Conservation (phyloP, 2,888 invertebrate species). For the Gisinianus flammeolus region DNA sequence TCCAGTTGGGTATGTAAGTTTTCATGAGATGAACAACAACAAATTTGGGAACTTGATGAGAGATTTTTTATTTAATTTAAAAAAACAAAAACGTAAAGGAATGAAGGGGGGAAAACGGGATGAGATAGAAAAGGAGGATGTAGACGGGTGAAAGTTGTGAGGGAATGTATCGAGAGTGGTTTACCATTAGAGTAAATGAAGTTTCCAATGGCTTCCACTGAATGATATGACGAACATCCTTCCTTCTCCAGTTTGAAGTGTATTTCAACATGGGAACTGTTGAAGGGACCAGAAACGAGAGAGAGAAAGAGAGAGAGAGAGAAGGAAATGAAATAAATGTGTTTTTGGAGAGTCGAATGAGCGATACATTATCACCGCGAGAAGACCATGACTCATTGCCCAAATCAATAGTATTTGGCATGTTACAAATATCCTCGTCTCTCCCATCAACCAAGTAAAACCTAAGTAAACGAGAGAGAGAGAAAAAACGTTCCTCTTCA, state of each 20-base stretch:
- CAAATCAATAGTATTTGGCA: slow-evolving; percentile 48
- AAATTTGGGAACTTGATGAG: no score
- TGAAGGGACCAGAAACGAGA: slow-evolving; percentile 19
- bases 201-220: not conserved
- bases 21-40: no score
- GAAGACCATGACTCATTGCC: slow-evolving; percentile 49
- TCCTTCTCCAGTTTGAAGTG: not conserved
- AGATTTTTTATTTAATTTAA: no score
- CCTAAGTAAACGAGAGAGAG: slow-evolving; percentile 17
- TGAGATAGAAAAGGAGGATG: not conserved
- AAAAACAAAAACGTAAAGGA: not conserved
- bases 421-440: slow-evolving; percentile 42
- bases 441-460: not conserved
- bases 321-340: slow-evolving; percentile 44
- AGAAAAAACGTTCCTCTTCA: not conserved
- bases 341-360: slow-evolving; percentile 46
- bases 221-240: slow-evolving; percentile 7
- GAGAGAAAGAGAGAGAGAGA: slow-evolving; percentile 17
- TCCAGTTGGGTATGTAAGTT: no score
- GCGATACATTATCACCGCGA: slow-evolving; percentile 48
- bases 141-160: not conserved
- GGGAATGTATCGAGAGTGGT: not conserved
- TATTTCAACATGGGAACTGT: slow-evolving; percentile 14
- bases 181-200: slow-evolving; percentile 4
- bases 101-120: not conserved